These are phyloP conservation scores for Pomatorhinus ruficollis DNA, from an alignment of 2,113 vertebrate species.

Conservation along the genomic window DNA sequence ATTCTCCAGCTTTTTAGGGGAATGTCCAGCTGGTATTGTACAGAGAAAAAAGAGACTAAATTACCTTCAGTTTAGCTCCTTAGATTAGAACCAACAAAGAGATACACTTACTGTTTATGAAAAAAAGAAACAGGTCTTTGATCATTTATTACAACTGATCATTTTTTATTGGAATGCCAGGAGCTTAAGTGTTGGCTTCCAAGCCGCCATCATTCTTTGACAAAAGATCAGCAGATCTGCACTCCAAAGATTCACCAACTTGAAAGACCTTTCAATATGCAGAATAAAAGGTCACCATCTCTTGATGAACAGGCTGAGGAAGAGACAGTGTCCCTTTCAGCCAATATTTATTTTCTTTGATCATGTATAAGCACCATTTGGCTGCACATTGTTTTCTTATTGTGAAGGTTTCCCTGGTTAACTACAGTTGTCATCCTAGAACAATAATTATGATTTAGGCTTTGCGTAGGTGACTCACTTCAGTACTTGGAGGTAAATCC, in stretches of 20 bases:
- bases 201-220: conserved; percentile 27
- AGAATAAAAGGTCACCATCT: neutral
- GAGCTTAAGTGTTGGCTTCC: conserved; percentile 45
- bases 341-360: conserved; percentile 41
- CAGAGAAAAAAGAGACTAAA: neutral
- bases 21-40: neutral
- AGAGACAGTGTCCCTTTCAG: neutral
- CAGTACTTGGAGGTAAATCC: neutral
- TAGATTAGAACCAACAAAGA: neutral
- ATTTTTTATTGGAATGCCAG: conserved; percentile 40
- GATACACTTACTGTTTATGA: conserved; percentile 34
- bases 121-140: conserved; percentile 56
- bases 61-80: conserved; percentile 18
- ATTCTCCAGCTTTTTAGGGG: neutral
- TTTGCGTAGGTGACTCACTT: neutral
- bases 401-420: conserved; percentile 44
- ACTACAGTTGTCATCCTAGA: conserved; percentile 4
- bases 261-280: conserved; percentile 52
- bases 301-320: neutral
- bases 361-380: conserved; percentile 45
- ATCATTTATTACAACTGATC: conserved; percentile 17
- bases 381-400: conserved; percentile 46
- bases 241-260: neutral
- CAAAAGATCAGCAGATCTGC: neutral
- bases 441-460: conserved; percentile 3